Percentiles rank a stretch among this genome's conserved stretches.
phyloP scores from a whole-genome alignment of 2,797 vertebrate species.

The Botia kubotai region DNA sequence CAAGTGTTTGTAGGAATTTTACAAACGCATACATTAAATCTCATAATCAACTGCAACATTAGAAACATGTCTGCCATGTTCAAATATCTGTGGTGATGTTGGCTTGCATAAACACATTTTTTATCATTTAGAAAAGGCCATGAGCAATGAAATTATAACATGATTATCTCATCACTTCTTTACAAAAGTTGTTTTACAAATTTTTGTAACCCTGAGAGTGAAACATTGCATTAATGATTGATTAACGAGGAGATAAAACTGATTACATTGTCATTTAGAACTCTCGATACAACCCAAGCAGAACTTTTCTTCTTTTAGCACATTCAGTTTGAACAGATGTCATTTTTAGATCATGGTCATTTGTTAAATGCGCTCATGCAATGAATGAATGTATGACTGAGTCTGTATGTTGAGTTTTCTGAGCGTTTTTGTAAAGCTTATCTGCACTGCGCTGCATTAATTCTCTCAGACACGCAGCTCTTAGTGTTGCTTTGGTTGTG shows the following conservation, averaged over 20 bases:
- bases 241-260: slow-evolving; percentile 59
- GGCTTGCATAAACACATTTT: slow-evolving; percentile 36
- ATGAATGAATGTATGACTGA: slow-evolving; percentile 44
- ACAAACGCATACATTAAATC: slow-evolving; percentile 62
- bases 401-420: slow-evolving; percentile 46
- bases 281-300: not conserved
- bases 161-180: slow-evolving; percentile 59
- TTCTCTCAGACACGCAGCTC: slow-evolving; percentile 77
- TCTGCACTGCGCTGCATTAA: slow-evolving; percentile 70
- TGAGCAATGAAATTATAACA: slow-evolving; percentile 60
- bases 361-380: slow-evolving; percentile 49
- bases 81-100: slow-evolving; percentile 36
- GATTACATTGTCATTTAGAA: slow-evolving; percentile 34
- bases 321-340: slow-evolving; percentile 21
- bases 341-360: not conserved
- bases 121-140: slow-evolving; percentile 52
- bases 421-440: slow-evolving; percentile 72
- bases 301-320: slow-evolving; percentile 3
- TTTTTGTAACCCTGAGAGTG: slow-evolving; percentile 74
- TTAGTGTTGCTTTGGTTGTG: slow-evolving; percentile 88
- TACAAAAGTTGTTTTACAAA: slow-evolving; percentile 59
- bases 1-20: slow-evolving; percentile 60
- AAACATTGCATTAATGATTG: slow-evolving; percentile 68
- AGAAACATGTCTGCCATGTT: slow-evolving; percentile 49
- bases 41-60: slow-evolving; percentile 54